Evolutionary conservation across 1,140 invertebrate genomes (phyloP).

Genomic region (Hesperophylax magnus): DNA sequence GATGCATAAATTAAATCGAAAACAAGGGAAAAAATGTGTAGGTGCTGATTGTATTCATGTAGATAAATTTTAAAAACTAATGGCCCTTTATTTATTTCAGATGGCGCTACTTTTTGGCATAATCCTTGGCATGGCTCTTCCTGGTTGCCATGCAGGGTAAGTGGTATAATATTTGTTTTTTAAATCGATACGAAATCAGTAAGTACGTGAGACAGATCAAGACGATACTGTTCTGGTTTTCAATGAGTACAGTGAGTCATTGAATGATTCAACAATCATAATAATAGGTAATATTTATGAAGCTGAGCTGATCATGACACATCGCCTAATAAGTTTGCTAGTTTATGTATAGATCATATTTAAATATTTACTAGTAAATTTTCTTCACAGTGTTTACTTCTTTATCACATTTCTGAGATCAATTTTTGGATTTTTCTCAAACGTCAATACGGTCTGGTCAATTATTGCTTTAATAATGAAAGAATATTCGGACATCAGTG

Average conservation of each 20-base stretch:
- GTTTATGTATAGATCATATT: no score
- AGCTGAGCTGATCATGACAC: not conserved
- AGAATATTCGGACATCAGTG: no score
- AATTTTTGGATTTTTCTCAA: no score
- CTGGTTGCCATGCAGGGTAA: slow-evolving; percentile 29
- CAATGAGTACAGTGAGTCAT: not conserved
- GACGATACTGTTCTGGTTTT: not conserved
- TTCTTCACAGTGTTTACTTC: no score
- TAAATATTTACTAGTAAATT: no score
- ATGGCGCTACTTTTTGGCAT: not conserved
- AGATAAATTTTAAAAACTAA: not conserved
- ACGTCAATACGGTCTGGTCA: no score
- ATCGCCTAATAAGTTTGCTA: no score
- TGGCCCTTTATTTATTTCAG: not conserved
- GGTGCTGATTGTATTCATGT: no score
- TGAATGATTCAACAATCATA: not conserved
- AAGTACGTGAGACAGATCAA: not conserved
- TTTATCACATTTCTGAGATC: no score
- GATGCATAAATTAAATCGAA: no score
- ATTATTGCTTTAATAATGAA: no score
- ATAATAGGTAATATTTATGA: not conserved
- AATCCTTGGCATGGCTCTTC: slow-evolving; percentile 13
- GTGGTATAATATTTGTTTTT: not conserved
- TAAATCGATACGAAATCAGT: not conserved
- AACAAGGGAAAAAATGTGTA: no score